phyloP scores from a whole-genome alignment of 2,797 vertebrate species.

The Acanthornis magna region DNA sequence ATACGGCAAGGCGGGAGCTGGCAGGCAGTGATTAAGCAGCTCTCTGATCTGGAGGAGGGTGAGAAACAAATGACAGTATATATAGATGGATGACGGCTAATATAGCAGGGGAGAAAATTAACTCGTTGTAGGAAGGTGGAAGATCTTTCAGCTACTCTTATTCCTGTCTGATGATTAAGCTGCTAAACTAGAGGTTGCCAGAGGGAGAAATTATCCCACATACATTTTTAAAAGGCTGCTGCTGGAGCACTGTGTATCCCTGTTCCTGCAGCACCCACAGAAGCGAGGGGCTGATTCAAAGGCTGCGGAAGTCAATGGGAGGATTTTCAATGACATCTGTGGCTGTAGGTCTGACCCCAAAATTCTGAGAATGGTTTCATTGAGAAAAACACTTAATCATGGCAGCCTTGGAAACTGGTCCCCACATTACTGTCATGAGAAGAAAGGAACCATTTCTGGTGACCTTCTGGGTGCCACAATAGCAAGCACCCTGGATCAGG shows the following conservation, averaged over 20 bases:
- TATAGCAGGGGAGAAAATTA: constrained; percentile 32
- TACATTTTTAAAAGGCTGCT: background rate
- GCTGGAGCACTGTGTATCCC: background rate
- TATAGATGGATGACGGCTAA: background rate
- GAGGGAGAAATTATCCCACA: background rate
- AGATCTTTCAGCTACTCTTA: background rate
- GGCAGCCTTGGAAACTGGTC: background rate
- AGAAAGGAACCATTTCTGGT: background rate
- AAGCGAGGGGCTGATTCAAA: background rate
- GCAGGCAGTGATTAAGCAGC: constrained; percentile 55
- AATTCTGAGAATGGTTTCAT: background rate
- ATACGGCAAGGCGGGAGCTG: constrained; percentile 15
- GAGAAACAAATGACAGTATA: constrained; percentile 34
- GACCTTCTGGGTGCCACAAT: background rate
- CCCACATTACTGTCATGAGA: background rate
- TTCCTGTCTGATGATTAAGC: constrained; percentile 13
- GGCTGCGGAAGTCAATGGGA: background rate
- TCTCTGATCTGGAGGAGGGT: constrained; percentile 37
- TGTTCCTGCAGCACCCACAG: background rate
- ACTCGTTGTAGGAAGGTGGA: constrained; percentile 23
- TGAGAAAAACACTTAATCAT: background rate
- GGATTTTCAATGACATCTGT: rapidly evolving
- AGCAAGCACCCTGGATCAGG: background rate
- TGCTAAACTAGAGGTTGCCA: background rate
- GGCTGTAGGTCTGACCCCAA: background rate